Conservation (phyloP, 2,888 invertebrate species). For the Protodeltote pygarga region DNA sequence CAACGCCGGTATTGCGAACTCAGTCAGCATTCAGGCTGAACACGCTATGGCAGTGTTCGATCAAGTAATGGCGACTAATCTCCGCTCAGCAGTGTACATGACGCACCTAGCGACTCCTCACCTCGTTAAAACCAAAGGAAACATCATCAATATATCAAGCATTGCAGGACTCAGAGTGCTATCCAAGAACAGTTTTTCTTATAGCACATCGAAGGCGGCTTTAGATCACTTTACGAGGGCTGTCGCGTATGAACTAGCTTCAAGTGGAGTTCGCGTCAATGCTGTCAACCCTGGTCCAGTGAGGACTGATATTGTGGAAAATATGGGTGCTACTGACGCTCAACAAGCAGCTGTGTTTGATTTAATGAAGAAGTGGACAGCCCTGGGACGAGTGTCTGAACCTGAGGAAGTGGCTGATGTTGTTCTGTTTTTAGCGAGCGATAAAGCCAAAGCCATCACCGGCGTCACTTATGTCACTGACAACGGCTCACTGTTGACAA, state of each 20-base stretch:
- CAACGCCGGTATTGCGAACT: too few species aligned
- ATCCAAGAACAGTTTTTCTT: slow-evolving; percentile 8
- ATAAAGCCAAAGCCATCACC: slow-evolving; percentile 51
- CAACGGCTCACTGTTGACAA: slow-evolving; percentile 25
- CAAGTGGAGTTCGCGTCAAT: slow-evolving; percentile 90
- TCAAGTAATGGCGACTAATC: slow-evolving; percentile 27
- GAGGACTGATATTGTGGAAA: slow-evolving; percentile 17
- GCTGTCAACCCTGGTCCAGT: slow-evolving; percentile 47
- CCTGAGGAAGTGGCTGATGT: slow-evolving; percentile 54
- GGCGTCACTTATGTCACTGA: slow-evolving; percentile 39
- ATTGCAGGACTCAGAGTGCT: slow-evolving; percentile 9
- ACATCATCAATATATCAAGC: slow-evolving; percentile 90
- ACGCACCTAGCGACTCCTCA: slow-evolving; percentile 44
- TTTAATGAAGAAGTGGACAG: background rate
- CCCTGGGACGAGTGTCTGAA: slow-evolving; percentile 20
- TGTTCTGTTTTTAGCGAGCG: slow-evolving; percentile 49
- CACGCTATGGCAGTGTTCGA: slow-evolving; percentile 32
- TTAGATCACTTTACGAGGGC: slow-evolving; percentile 50
- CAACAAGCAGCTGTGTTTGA: slow-evolving; percentile 3
- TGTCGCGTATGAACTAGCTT: slow-evolving; percentile 88
- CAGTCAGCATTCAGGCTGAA: too few species aligned
- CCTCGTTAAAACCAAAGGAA: slow-evolving; percentile 71
- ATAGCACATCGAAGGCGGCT: slow-evolving; percentile 48
- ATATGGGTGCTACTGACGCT: slow-evolving; percentile 3
- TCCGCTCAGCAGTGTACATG: slow-evolving; percentile 32